Percentiles rank a stretch among this genome's conserved stretches.
Evolutionary conservation across 2,888 invertebrate genomes (phyloP).

Genomic region (Dione vanillae): DNA sequence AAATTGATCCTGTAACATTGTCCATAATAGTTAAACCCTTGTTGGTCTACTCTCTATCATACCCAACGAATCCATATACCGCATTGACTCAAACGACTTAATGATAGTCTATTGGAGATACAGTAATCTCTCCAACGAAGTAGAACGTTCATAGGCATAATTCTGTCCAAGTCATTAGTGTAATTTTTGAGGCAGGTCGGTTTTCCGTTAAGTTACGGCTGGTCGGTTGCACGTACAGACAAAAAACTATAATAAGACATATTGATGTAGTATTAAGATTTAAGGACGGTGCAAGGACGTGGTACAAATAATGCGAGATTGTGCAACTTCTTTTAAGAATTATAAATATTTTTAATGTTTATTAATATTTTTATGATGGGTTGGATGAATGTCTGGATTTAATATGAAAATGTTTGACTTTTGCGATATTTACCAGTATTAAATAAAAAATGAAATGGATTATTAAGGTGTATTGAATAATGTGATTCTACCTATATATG

Average conservation of each 20-base stretch:
- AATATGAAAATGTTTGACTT: too few species aligned
- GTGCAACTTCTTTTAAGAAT: too few species aligned
- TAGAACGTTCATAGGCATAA: constrained; percentile 18
- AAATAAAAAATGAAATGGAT: too few species aligned
- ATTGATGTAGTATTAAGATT: constrained; percentile 28
- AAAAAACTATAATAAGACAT: neutral
- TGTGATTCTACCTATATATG: too few species aligned
- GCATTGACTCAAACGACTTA: neutral
- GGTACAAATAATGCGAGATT: constrained; percentile 17
- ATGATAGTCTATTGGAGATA: neutral
- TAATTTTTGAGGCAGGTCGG: constrained; percentile 60
- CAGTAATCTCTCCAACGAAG: constrained; percentile 15
- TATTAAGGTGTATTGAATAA: too few species aligned
- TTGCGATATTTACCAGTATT: too few species aligned
- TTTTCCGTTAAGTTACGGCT: constrained; percentile 64
- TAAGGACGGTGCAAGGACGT: constrained; percentile 67
- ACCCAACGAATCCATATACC: neutral
- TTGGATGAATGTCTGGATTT: too few species aligned
- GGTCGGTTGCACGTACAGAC: constrained; percentile 46
- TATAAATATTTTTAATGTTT: too few species aligned
- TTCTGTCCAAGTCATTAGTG: constrained; percentile 40
- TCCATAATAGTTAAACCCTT: neutral
- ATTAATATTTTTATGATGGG: too few species aligned
- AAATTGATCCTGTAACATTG: neutral
- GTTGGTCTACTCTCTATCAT: too few species aligned